Percentiles rank a stretch among this genome's conserved stretches.
phyloP scores from a whole-genome alignment of 1,140 invertebrate genomes.

The Patella vulgata region DNA sequence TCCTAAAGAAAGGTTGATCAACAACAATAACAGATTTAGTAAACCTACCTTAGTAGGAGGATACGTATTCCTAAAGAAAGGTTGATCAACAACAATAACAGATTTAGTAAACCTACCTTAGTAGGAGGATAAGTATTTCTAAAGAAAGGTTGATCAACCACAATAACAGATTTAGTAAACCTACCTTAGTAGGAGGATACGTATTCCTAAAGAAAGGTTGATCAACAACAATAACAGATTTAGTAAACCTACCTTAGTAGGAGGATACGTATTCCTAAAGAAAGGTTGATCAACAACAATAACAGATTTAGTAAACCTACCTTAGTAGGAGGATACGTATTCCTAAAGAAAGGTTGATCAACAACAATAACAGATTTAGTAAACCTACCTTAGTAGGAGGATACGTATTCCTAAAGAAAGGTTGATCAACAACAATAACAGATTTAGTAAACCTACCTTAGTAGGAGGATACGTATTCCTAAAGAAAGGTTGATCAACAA shows the following conservation, averaged over 20 bases:
- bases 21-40: slow-evolving; percentile 77
- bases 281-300: slow-evolving; percentile 73
- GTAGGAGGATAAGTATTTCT: slow-evolving; percentile 47
- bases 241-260: slow-evolving; percentile 39
- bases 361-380: slow-evolving; percentile 77
- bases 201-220: slow-evolving; percentile 69
- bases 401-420: slow-evolving; percentile 60
- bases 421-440: slow-evolving; percentile 74
- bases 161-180: too few relatives aligned
- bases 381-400: slow-evolving; percentile 43
- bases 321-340: slow-evolving; percentile 47
- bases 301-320: too few relatives aligned
- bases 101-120: slow-evolving; percentile 38
- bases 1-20: slow-evolving; percentile 68
- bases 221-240: slow-evolving; percentile 73
- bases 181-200: slow-evolving; percentile 42
- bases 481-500: too few relatives aligned
- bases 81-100: slow-evolving; percentile 74
- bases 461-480: slow-evolving; percentile 47
- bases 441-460: slow-evolving; percentile 21
- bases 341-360: slow-evolving; percentile 68
- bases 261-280: slow-evolving; percentile 51
- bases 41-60: slow-evolving; percentile 43
- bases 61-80: slow-evolving; percentile 60
- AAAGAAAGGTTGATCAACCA: slow-evolving; percentile 72